Evolutionary conservation across 2,888 invertebrate species (phyloP).

Genomic region (Pycnomerus fuliginosus): DNA sequence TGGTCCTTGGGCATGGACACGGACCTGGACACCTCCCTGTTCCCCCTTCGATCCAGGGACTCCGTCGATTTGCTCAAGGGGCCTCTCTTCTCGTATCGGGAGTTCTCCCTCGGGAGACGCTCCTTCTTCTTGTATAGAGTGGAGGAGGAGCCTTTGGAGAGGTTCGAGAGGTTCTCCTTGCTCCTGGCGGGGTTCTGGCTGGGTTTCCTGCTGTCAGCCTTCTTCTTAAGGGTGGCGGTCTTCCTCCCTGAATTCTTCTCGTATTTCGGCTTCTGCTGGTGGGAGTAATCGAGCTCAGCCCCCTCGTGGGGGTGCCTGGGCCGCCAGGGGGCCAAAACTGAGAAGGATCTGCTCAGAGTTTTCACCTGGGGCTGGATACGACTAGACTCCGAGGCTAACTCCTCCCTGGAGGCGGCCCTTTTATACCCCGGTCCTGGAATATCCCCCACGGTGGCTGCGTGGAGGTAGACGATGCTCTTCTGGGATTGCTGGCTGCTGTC

Average conservation of each 20-base stretch:
- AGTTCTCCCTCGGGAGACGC: slow-evolving; percentile 52
- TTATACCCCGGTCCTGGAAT: slow-evolving; percentile 71
- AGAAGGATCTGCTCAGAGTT: slow-evolving; percentile 76
- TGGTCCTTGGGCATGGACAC: slow-evolving; percentile 73
- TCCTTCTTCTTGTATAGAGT: slow-evolving; percentile 51
- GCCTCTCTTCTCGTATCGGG: slow-evolving; percentile 45
- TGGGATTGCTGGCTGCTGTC: slow-evolving; percentile 79
- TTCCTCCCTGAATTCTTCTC: slow-evolving; percentile 44
- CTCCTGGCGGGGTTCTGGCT: slow-evolving; percentile 47
- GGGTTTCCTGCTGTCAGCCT: slow-evolving; percentile 55
- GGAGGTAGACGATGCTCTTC: slow-evolving; percentile 79
- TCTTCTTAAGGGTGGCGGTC: slow-evolving; percentile 46
- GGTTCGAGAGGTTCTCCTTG: slow-evolving; percentile 47
- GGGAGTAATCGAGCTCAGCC: slow-evolving; percentile 78
- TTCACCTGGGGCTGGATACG: slow-evolving; percentile 64
- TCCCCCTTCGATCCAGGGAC: slow-evolving; percentile 57
- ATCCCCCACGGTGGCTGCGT: slow-evolving; percentile 84
- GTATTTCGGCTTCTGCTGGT: slow-evolving; percentile 56
- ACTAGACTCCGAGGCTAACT: slow-evolving; percentile 67
- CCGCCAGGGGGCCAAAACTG: slow-evolving; percentile 82
- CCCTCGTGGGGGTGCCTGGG: slow-evolving; percentile 72
- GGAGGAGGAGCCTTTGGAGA: slow-evolving; percentile 45
- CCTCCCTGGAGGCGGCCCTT: slow-evolving; percentile 71
- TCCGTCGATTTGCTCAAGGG: slow-evolving; percentile 65
- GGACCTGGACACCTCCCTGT: slow-evolving; percentile 61